A percentile compares a stretch with the other conserved stretches of the same genome.
Evolutionary conservation across 2,888 invertebrate genomes (phyloP).

Genomic region (Drosophila ustulata): DNA sequence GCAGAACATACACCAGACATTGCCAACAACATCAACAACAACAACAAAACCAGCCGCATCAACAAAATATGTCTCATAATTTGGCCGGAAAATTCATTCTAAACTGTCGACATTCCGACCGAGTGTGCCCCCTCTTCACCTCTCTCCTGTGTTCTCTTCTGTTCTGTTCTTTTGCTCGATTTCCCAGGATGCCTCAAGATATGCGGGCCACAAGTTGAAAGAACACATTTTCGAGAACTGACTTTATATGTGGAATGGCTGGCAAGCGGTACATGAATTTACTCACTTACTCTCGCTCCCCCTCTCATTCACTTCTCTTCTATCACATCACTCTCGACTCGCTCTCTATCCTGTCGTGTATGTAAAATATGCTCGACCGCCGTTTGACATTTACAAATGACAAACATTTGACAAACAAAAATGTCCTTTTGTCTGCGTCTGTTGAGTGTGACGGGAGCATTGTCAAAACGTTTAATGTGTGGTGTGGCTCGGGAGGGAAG

Average conservation of each 20-base stretch:
- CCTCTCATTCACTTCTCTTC: background rate
- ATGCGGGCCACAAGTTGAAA: conserved; percentile 69
- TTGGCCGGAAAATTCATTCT: conserved; percentile 52
- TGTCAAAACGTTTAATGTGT: conserved; percentile 66
- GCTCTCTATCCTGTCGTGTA: conserved; percentile 39
- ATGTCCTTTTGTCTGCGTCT: conserved; percentile 56
- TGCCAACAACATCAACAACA: conserved; percentile 19
- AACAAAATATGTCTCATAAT: conserved; percentile 75
- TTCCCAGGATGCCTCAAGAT: conserved; percentile 26
- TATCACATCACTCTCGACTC: background rate
- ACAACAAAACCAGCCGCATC: conserved; percentile 29
- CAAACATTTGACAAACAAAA: conserved; percentile 78
- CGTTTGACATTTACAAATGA: conserved; percentile 82
- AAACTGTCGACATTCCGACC: conserved; percentile 47
- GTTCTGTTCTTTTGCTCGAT: background rate
- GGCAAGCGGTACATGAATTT: conserved; percentile 28
- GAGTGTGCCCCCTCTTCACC: conserved; percentile 4
- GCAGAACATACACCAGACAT: conserved; percentile 9
- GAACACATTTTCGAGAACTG: conserved; percentile 48
- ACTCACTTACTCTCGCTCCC: background rate
- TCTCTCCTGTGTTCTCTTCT: background rate
- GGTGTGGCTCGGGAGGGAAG: conserved; percentile 24
- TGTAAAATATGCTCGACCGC: conserved; percentile 78
- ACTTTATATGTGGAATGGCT: conserved; percentile 40
- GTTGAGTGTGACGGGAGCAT: conserved; percentile 37